phyloP scores from a whole-genome alignment of 2,797 vertebrate species.

The Lepus oiostolus region DNA sequence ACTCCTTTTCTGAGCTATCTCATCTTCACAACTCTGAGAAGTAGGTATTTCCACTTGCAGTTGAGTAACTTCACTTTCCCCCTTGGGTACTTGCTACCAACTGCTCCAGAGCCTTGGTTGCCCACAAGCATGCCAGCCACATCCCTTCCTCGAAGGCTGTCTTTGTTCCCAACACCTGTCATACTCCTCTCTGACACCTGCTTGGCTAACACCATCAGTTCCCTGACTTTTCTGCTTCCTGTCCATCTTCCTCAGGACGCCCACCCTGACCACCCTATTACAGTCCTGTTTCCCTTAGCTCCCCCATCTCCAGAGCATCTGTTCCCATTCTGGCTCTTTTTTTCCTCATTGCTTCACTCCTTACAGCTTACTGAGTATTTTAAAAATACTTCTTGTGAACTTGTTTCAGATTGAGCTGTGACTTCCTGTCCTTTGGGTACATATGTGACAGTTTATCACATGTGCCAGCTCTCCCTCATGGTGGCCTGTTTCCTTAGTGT shows the following conservation, averaged over 20 bases:
- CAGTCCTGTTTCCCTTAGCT: neutral
- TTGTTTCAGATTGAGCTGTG: neutral
- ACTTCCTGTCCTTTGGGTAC: neutral
- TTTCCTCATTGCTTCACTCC: neutral
- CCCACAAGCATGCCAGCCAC: neutral
- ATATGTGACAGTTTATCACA: neutral
- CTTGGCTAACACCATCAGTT: neutral
- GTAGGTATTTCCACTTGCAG: neutral
- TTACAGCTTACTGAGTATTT: neutral
- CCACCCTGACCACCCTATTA: neutral
- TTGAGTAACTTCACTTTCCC: neutral
- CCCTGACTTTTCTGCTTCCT: neutral
- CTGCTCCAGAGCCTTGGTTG: neutral
- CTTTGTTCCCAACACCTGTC: neutral
- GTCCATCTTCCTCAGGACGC: neutral
- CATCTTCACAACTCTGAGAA: neutral
- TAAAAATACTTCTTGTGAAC: neutral
- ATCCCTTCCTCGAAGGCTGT: neutral
- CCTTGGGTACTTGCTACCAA: neutral
- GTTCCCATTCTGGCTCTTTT: conserved; percentile 9
- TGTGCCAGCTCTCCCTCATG: neutral
- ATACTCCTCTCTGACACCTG: neutral
- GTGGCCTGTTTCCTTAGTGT: neutral
- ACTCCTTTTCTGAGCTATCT: neutral
- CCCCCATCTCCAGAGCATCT: neutral